phyloP scores from a whole-genome alignment of 2,888 invertebrate species.

The Hyalella azteca region DNA sequence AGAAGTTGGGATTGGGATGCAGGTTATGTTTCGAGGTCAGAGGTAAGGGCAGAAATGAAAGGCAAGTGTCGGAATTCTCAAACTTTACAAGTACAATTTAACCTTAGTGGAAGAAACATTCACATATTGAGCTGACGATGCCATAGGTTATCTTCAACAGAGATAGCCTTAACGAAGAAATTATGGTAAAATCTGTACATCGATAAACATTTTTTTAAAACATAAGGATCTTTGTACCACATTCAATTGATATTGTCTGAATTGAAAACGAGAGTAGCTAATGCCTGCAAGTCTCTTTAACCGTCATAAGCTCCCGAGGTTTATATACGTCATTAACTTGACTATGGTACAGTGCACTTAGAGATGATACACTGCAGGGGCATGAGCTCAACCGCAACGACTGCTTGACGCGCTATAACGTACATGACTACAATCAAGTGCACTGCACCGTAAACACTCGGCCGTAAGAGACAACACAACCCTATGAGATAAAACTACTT shows the following conservation, averaged over 20 bases:
- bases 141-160: conserved; percentile 40
- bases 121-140: conserved; percentile 58
- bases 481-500: conserved; percentile 17
- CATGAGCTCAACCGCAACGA: not conserved
- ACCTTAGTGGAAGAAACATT: conserved; percentile 58
- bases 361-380: not conserved
- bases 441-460: conserved; percentile 5
- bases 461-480: not conserved
- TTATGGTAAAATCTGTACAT: conserved; percentile 30
- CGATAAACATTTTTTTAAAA: conserved; percentile 27
- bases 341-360: not conserved
- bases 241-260: conserved; percentile 34
- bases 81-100: conserved; percentile 55
- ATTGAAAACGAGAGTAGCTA: conserved; percentile 17
- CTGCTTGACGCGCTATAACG: not conserved
- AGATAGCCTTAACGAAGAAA: conserved; percentile 23
- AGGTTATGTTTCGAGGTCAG: no score
- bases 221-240: conserved; percentile 29
- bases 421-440: not conserved
- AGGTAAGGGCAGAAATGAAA: conserved; percentile 57
- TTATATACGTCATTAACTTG: not conserved
- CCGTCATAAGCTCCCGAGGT: not conserved
- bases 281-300: not conserved
- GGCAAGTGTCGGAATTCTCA: conserved; percentile 53
- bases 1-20: conserved; percentile 34